These are phyloP conservation scores for Bubo scandiacus DNA, from an alignment of 2,113 vertebrate genomes.

Conservation along the genomic window DNA sequence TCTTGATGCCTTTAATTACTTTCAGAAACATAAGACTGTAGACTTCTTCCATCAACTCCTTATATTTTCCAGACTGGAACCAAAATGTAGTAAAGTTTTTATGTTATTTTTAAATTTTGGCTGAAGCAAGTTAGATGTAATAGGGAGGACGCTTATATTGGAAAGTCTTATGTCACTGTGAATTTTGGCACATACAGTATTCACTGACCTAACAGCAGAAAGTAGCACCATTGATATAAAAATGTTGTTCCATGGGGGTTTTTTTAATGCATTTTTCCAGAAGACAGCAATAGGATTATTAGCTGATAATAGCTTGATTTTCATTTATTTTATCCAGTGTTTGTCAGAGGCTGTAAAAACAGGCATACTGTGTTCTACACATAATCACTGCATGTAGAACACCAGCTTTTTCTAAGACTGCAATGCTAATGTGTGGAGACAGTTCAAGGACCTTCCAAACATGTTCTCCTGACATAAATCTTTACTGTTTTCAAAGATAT, in stretches of 20 bases:
- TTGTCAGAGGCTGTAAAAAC: conserved; percentile 8
- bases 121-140: conserved; percentile 58
- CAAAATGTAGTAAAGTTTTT: conserved; percentile 24
- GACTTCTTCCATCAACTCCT: not conserved
- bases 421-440: not conserved
- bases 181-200: conserved; percentile 56
- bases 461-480: not conserved
- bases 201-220: conserved; percentile 51
- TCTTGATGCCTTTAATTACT: not conserved
- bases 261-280: conserved; percentile 24
- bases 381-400: not conserved
- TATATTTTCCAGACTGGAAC: conserved; percentile 56
- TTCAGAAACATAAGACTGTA: not conserved
- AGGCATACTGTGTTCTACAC: not conserved
- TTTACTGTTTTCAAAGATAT: not conserved
- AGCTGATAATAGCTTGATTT: conserved; percentile 32
- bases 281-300: conserved; percentile 42
- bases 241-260: not conserved
- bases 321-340: conserved; percentile 13
- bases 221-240: conserved; percentile 48
- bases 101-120: conserved; percentile 70
- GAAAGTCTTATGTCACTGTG: conserved; percentile 74
- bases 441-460: not conserved
- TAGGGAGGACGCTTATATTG: conserved; percentile 48
- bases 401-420: not conserved